Conservation (phyloP, 2,113 vertebrate genomes). For the Dipodomys merriami region DNA sequence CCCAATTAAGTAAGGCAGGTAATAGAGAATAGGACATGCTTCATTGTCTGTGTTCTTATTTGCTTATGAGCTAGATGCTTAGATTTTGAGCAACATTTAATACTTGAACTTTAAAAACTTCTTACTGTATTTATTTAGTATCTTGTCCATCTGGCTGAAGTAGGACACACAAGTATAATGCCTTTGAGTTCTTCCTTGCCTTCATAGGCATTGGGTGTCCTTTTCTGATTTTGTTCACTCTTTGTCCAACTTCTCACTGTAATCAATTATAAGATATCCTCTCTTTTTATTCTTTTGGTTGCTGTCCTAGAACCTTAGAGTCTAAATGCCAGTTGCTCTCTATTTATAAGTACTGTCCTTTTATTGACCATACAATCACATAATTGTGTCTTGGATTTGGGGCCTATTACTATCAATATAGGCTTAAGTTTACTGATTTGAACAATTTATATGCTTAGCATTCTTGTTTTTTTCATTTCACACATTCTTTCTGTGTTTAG, state of each 20-base stretch:
- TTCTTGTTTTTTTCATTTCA: conserved; percentile 23
- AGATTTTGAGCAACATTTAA: conserved; percentile 31
- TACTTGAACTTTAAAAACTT: not conserved
- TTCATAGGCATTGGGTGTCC: not conserved
- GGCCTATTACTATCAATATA: not conserved
- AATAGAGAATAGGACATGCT: not conserved
- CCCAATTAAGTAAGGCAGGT: not conserved
- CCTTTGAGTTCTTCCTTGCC: conserved; percentile 10
- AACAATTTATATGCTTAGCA: conserved; percentile 7
- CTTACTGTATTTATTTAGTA: not conserved
- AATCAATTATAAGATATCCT: not conserved
- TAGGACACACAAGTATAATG: conserved; percentile 2
- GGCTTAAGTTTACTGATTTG: conserved; percentile 13
- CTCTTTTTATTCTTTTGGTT: conserved; percentile 18
- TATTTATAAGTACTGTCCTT: not conserved
- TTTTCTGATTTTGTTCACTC: conserved; percentile 31
- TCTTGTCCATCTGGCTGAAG: not conserved
- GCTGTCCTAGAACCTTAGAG: conserved; percentile 37
- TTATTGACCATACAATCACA: conserved; percentile 19
- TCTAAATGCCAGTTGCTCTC: not conserved
- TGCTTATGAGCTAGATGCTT: not conserved
- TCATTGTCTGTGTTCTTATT: conserved; percentile 36
- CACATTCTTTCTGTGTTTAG: conserved; percentile 18
- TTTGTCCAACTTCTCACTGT: conserved; percentile 17
- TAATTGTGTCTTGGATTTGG: conserved; percentile 30